Conservation (phyloP, 1,140 invertebrate species). For the Philaenus spumarius region DNA sequence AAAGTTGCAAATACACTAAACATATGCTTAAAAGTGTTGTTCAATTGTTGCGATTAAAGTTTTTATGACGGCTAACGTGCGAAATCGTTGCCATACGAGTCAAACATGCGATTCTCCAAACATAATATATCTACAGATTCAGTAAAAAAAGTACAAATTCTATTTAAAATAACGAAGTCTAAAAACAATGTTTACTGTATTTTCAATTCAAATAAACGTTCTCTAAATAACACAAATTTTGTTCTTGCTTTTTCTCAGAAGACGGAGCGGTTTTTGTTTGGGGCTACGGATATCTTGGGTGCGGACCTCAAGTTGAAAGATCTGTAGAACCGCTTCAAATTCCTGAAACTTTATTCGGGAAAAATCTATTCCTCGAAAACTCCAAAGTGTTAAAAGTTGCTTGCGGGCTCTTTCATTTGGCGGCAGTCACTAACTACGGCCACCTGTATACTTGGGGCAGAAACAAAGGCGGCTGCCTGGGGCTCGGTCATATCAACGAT, state of each 20-base stretch:
- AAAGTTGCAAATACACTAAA: no score
- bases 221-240: no score
- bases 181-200: background rate
- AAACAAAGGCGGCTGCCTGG: constrained; percentile 75
- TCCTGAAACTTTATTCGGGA: constrained; percentile 73
- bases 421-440: constrained; percentile 69
- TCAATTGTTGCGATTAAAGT: no score
- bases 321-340: constrained; percentile 59
- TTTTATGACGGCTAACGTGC: no score
- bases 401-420: constrained; percentile 70
- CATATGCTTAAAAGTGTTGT: no score
- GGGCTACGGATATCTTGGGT: constrained; percentile 88
- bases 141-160: no score
- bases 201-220: background rate
- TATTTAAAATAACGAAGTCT: background rate
- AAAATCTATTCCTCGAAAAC: constrained; percentile 70
- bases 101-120: no score
- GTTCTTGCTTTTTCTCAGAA: constrained; percentile 47
- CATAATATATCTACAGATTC: no score
- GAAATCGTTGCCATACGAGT: no score
- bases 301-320: constrained; percentile 69
- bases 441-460: constrained; percentile 88
- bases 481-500: constrained; percentile 68
- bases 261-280: constrained; percentile 80
- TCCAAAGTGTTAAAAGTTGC: constrained; percentile 55